Evolutionary conservation across 2,888 invertebrate species (phyloP), one percentile per base, ranked within the genome.

Genomic region (Lasioglossum villosulum): DNA sequence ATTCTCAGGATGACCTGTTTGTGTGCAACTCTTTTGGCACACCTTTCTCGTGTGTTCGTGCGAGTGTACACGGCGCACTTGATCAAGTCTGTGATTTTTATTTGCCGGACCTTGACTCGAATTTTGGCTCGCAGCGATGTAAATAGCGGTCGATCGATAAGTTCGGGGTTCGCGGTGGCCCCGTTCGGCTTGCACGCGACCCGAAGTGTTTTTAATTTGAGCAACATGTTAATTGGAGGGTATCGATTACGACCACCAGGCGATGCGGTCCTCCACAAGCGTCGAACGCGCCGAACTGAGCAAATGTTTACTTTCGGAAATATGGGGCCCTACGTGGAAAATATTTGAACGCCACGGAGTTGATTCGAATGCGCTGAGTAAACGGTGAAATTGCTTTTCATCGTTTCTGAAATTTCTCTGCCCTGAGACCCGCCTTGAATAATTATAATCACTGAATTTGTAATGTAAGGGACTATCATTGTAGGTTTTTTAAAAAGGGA

Each of bases 101-200:
- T 85, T 85, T 83, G 42, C 63, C 68, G 82, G 87, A 89, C 91
- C 90, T 91, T 91, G 90, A 88, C 88, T 90, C 88, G 85, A 85
- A 87, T 91, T 89, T 89, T 88, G 70, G 75, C 59, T 78, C 75
- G 80, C 12, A 34, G 39, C 74, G 78, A 68, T 74, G 78, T 75
- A 66, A 78, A 80, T 77, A 63, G 39, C 16, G 37, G 16, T 56
- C 70, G 87, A 27, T 81, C 87, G 80, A 86, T 84, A 78, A 84
- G 83, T 83, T 68, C 37, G 68, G 68, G 68, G 23, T 39, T 39
- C 37, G 68, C 68, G 23, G 66, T 66, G 66, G 30, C 66, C 66
- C 66, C 66, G 23, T 66, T 63, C 27, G 34, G 34, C 6, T 19
- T 34, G 37, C 68, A 68, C 68, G 68, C 68, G 68, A 68, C 37